phyloP scores from a whole-genome alignment of 1,140 invertebrate species.

The Elymnias hypermnestra region DNA sequence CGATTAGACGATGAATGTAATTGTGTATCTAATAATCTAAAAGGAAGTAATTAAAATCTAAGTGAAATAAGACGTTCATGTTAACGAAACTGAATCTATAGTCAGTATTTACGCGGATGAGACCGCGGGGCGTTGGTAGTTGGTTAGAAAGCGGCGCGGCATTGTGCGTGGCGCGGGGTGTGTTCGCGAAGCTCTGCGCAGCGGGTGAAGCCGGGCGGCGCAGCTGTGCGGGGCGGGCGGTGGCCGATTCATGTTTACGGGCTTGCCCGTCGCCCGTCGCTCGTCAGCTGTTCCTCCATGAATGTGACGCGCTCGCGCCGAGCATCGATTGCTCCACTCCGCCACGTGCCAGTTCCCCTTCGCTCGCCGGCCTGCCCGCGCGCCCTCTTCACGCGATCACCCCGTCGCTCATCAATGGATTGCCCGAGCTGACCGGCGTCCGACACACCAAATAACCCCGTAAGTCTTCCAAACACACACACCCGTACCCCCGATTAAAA shows the following conservation, averaged over 20 bases:
- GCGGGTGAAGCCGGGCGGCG: conserved; percentile 38
- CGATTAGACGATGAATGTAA: too few species aligned
- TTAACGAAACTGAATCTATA: too few species aligned
- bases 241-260: conserved; percentile 67
- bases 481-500: too few species aligned
- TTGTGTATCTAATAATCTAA: too few species aligned
- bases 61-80: too few species aligned
- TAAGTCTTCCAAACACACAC: too few species aligned
- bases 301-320: conserved; percentile 61
- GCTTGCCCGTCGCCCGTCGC: conserved; percentile 41
- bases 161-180: conserved; percentile 8
- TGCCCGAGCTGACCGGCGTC: conserved; percentile 51
- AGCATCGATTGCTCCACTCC: conserved; percentile 64
- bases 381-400: conserved; percentile 23
- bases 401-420: conserved; percentile 51
- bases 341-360: conserved; percentile 56
- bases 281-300: conserved; percentile 69
- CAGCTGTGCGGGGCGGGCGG: conserved; percentile 34
- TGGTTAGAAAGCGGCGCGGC: too few species aligned
- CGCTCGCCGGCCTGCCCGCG: conserved; percentile 40
- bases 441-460: conserved; percentile 32
- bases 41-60: too few species aligned
- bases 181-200: conserved; percentile 37
- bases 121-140: too few species aligned
- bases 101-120: too few species aligned